phyloP scores from a whole-genome alignment of 2,888 invertebrate species.

The Halictus ligatus region DNA sequence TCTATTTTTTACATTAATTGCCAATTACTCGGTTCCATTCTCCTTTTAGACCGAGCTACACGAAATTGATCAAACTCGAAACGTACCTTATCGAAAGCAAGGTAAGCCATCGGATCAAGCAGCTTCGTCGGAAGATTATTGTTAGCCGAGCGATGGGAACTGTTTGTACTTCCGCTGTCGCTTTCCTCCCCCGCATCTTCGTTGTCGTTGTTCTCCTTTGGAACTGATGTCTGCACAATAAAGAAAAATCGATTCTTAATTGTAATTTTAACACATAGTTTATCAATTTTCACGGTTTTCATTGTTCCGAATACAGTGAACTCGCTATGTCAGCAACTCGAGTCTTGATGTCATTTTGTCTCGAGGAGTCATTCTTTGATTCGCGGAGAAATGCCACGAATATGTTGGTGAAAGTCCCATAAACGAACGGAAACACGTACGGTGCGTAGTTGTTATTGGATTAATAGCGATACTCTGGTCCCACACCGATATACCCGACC shows the following conservation, averaged over 20 bases:
- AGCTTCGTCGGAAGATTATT: constrained; percentile 76
- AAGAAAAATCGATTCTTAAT: neutral
- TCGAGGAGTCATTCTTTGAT: too few relatives aligned
- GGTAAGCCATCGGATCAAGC: constrained; percentile 78
- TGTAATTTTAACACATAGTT: too few relatives aligned
- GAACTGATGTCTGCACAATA: constrained; percentile 51
- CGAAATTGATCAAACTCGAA: neutral
- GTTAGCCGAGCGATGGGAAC: constrained; percentile 79
- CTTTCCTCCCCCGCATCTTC: constrained; percentile 81
- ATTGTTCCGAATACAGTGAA: too few relatives aligned
- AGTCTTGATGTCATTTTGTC: too few relatives aligned
- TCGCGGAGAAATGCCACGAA: too few relatives aligned
- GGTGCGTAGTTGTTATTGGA: too few relatives aligned
- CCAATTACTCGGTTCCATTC: neutral
- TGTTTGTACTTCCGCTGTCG: constrained; percentile 76
- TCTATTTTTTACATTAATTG: neutral
- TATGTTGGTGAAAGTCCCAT: too few relatives aligned
- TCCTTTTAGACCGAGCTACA: neutral
- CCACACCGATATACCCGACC: too few relatives aligned
- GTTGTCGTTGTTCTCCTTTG: constrained; percentile 77
- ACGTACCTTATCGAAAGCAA: constrained; percentile 80
- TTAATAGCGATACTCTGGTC: too few relatives aligned
- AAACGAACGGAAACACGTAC: too few relatives aligned
- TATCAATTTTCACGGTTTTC: too few relatives aligned
- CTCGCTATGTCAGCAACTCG: too few relatives aligned